These are phyloP conservation scores for Anguilla anguilla DNA, from an alignment of 2,797 vertebrate genomes.

Conservation along the genomic window DNA sequence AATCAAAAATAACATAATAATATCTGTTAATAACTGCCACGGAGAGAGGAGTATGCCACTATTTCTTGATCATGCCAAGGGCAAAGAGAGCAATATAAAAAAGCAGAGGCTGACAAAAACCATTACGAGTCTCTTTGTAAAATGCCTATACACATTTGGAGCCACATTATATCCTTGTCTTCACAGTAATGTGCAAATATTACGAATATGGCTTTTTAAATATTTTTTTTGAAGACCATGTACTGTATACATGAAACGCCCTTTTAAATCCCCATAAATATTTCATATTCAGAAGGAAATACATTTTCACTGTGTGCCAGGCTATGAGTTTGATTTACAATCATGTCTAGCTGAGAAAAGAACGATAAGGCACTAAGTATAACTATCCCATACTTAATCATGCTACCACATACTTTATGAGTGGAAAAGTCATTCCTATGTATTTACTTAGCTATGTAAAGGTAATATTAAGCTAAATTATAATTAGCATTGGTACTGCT, in stretches of 20 bases:
- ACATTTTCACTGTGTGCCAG: constrained; percentile 74
- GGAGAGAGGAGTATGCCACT: constrained; percentile 9
- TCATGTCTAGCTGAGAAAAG: constrained; percentile 72
- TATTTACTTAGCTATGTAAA: constrained; percentile 70
- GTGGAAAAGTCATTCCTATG: constrained; percentile 62
- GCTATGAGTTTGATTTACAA: constrained; percentile 66
- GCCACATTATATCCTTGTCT: constrained; percentile 64
- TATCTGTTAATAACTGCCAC: constrained; percentile 22
- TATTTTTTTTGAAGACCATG: constrained; percentile 78
- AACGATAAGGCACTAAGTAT: constrained; percentile 84
- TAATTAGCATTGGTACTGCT: constrained; percentile 56
- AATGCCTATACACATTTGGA: constrained; percentile 33
- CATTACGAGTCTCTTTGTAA: constrained; percentile 10
- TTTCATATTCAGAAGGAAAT: constrained; percentile 79
- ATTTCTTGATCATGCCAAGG: constrained; percentile 21
- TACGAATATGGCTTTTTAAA: constrained; percentile 68
- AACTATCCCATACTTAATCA: constrained; percentile 70
- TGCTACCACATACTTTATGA: constrained; percentile 72
- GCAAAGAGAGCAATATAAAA: constrained; percentile 24
- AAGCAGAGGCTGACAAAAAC: constrained; percentile 20
- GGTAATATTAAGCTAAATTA: constrained; percentile 75
- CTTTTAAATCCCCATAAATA: constrained; percentile 80
- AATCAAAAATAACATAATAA: constrained; percentile 11
- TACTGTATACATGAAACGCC: constrained; percentile 77
- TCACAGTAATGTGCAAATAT: constrained; percentile 69